Conservation (phyloP, 2,113 vertebrate genomes). For the Pseudorasbora parva region DNA sequence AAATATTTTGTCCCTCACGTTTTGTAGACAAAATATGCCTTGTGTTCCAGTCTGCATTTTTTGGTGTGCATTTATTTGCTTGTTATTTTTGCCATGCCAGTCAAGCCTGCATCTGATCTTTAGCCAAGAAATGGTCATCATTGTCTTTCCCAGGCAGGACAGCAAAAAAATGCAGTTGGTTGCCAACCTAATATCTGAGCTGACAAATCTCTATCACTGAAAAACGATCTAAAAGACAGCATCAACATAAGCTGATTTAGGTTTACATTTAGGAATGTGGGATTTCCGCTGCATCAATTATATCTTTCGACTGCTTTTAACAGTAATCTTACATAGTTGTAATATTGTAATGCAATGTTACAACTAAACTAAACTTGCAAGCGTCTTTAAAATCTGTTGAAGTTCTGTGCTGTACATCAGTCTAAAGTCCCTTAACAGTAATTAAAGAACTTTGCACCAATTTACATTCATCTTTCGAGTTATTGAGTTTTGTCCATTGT, state of each 20-base stretch:
- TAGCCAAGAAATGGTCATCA: constrained; percentile 8
- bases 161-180: constrained; percentile 32
- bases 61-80: constrained; percentile 22
- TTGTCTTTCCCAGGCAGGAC: constrained; percentile 36
- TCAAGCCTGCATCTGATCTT: neutral
- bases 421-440: no score
- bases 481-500: neutral
- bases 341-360: no score
- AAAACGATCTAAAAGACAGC: neutral
- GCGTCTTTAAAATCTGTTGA: no score
- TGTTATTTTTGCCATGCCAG: constrained; percentile 9
- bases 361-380: no score
- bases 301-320: no score
- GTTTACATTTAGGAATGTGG: no score
- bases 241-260: neutral
- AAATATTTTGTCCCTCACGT: constrained; percentile 28
- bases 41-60: constrained; percentile 40
- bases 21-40: constrained; percentile 35
- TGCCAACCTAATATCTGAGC: constrained; percentile 3
- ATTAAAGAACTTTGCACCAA: neutral
- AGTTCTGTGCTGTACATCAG: no score
- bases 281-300: no score
- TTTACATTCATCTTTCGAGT: neutral
- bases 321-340: no score
- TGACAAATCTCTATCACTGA: neutral